These are phyloP conservation scores for Sthenelais limicola DNA, from an alignment of 2,888 invertebrate species.

Conservation along the genomic window DNA sequence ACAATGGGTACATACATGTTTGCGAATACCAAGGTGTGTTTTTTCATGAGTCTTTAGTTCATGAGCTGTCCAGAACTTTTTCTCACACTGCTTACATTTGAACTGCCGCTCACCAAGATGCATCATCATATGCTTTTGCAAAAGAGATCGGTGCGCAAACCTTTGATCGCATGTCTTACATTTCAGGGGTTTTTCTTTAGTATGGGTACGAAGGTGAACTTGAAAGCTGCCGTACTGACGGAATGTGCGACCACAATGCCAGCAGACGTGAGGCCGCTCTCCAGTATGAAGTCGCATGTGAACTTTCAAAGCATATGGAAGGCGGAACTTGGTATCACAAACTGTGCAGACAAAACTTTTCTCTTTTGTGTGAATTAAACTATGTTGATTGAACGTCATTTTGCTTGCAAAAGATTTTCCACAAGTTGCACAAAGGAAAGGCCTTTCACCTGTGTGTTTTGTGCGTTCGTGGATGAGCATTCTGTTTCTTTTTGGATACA, in stretches of 20 bases:
- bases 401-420: constrained; percentile 28
- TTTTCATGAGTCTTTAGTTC: constrained; percentile 53
- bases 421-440: constrained; percentile 22
- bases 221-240: constrained; percentile 46
- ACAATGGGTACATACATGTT: constrained; percentile 51
- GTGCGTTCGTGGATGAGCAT: constrained; percentile 13
- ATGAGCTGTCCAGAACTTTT: constrained; percentile 50
- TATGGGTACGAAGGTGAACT: constrained; percentile 43
- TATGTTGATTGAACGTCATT: constrained; percentile 20
- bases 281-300: constrained; percentile 50
- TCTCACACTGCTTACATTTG: constrained; percentile 43
- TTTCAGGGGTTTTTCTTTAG: constrained; percentile 27
- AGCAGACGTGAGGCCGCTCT: constrained; percentile 47
- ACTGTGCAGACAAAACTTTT: constrained; percentile 13
- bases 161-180: constrained; percentile 12
- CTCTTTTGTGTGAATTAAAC: not conserved
- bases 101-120: constrained; percentile 42
- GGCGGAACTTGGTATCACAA: not conserved
- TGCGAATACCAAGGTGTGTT: constrained; percentile 50
- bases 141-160: constrained; percentile 17
- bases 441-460: constrained; percentile 20
- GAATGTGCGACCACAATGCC: constrained; percentile 48
- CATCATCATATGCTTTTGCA: constrained; percentile 28
- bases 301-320: constrained; percentile 43
- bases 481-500: not conserved